Conservation (phyloP, 2,113 vertebrate species). For the Passer montanus region DNA sequence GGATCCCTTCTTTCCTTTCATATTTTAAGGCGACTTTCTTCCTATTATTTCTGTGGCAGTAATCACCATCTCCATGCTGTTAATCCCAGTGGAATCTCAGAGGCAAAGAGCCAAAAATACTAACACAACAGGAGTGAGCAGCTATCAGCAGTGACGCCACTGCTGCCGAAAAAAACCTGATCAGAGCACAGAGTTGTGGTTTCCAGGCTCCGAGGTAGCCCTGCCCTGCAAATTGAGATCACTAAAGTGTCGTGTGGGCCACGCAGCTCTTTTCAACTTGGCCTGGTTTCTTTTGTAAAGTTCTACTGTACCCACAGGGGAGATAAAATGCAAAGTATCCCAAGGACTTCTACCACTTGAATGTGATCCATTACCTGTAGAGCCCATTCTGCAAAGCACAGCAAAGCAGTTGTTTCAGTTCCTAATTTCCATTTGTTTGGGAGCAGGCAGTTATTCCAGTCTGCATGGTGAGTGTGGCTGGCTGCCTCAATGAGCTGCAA, state of each 20-base stretch:
- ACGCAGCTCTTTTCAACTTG: neutral
- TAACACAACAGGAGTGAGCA: neutral
- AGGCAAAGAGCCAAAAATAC: conserved; percentile 34
- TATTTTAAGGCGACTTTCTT: conserved; percentile 8
- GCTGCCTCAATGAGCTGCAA: conserved; percentile 14
- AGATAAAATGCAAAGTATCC: conserved; percentile 38
- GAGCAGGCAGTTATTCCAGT: conserved; percentile 52
- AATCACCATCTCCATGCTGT: conserved; percentile 13
- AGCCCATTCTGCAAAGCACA: conserved; percentile 14
- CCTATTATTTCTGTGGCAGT: conserved; percentile 1
- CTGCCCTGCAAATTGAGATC: neutral
- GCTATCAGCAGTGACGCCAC: neutral
- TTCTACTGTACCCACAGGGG: neutral
- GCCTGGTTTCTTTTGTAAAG: conserved; percentile 27
- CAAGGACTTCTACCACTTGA: neutral
- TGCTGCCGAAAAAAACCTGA: neutral
- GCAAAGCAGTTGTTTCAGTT: conserved; percentile 28
- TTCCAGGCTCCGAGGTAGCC: neutral
- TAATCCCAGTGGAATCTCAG: conserved; percentile 53
- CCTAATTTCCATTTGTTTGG: conserved; percentile 39
- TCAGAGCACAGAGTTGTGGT: neutral
- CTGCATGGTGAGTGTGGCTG: conserved; percentile 1
- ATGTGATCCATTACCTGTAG: conserved; percentile 27
- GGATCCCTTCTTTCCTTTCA: neutral
- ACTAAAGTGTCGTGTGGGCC: neutral